Conservation (phyloP, 2,797 vertebrate genomes). For the Pantherophis alleghaniensis region DNA sequence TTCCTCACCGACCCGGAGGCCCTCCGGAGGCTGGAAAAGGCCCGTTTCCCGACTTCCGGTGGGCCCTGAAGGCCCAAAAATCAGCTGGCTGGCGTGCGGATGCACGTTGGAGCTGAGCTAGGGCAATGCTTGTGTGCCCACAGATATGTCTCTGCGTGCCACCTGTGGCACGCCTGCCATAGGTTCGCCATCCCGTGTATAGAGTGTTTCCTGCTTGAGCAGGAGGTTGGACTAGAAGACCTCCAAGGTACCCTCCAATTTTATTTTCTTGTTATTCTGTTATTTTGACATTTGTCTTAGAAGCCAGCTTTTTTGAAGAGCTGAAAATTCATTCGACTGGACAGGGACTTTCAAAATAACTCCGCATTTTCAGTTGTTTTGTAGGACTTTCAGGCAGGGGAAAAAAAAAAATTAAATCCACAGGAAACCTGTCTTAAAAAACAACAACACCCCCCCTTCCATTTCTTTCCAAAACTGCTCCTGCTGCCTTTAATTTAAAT, state of each 20-base stretch:
- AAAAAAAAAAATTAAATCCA: neutral
- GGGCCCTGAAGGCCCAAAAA: too few species aligned
- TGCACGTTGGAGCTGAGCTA: too few species aligned
- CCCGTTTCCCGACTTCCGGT: too few species aligned
- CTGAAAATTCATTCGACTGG: neutral
- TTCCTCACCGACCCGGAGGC: too few species aligned
- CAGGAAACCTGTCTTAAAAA: neutral
- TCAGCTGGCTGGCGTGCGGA: too few species aligned
- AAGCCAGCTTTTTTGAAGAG: neutral
- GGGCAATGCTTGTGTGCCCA: too few species aligned
- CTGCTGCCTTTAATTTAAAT: conserved; percentile 39
- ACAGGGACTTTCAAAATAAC: neutral
- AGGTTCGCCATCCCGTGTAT: too few species aligned
- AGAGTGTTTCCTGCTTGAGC: neutral
- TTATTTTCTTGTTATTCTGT: neutral
- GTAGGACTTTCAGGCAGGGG: neutral
- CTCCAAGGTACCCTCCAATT: neutral
- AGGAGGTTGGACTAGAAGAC: neutral
- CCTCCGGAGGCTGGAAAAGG: too few species aligned
- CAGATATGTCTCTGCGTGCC: too few species aligned
- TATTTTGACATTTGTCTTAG: neutral
- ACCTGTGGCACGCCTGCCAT: too few species aligned
- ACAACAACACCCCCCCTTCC: neutral
- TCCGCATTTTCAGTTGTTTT: neutral
- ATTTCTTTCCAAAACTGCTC: neutral